These are phyloP conservation scores for Aplocera efformata DNA, from an alignment of 2,888 invertebrate genomes.

Conservation along the genomic window DNA sequence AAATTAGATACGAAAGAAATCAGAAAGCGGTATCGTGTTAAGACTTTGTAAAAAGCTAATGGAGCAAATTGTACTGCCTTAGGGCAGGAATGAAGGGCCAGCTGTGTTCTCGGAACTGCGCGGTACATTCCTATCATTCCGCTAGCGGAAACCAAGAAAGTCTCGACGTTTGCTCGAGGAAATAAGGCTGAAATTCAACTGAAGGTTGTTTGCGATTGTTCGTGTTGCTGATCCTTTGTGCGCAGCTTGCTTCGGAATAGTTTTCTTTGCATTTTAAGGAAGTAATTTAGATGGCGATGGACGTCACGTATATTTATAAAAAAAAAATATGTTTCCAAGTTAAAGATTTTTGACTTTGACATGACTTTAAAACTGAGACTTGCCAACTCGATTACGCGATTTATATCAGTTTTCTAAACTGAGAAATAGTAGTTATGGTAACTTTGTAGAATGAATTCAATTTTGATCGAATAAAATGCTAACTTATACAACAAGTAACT, in stretches of 20 bases:
- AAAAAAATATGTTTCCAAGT: no score
- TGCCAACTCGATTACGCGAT: slow-evolving; percentile 6
- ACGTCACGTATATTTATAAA: slow-evolving; percentile 24
- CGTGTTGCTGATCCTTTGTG: slow-evolving; percentile 23
- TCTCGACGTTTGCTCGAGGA: slow-evolving; percentile 6
- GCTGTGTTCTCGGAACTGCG: slow-evolving; percentile 49
- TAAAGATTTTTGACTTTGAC: no score
- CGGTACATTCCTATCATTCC: slow-evolving; percentile 50
- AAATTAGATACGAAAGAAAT: slow-evolving; percentile 31
- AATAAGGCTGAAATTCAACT: slow-evolving; percentile 10
- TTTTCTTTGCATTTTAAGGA: slow-evolving; percentile 49
- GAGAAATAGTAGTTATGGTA: not conserved
- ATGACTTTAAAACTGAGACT: slow-evolving; percentile 10
- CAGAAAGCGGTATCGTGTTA: slow-evolving; percentile 33
- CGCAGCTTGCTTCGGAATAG: slow-evolving; percentile 38
- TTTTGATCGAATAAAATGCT: no score
- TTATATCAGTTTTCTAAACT: slow-evolving; percentile 8
- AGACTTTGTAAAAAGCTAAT: slow-evolving; percentile 44
- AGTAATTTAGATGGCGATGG: slow-evolving; percentile 37
- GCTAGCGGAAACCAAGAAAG: slow-evolving; percentile 33
- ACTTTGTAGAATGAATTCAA: no score
- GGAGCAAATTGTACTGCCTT: slow-evolving; percentile 41
- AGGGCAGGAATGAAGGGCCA: slow-evolving; percentile 42
- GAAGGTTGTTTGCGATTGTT: slow-evolving; percentile 4
- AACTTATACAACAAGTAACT: no score